Percentiles rank a stretch among this genome's conserved stretches.
phyloP scores from a whole-genome alignment of 2,888 invertebrate species.

The Leucania comma region DNA sequence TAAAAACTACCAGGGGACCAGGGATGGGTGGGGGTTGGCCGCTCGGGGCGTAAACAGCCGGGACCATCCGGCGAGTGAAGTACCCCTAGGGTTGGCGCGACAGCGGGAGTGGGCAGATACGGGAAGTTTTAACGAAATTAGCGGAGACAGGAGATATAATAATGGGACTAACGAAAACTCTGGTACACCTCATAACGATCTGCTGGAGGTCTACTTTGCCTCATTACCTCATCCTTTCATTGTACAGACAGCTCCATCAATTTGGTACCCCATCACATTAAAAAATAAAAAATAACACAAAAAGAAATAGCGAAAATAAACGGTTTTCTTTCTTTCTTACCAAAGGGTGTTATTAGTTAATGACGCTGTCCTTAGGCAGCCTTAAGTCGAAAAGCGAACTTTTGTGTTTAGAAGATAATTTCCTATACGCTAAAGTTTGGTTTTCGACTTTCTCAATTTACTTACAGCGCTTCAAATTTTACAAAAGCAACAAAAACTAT shows the following conservation, averaged over 20 bases:
- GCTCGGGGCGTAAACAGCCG: slow-evolving; percentile 69
- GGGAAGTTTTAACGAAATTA: slow-evolving; percentile 41
- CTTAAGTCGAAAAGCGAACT: too few species aligned
- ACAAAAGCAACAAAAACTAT: neutral
- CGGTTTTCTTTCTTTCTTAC: too few species aligned
- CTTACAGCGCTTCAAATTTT: neutral
- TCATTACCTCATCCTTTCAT: too few species aligned
- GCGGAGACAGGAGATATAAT: slow-evolving; percentile 2
- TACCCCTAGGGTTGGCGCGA: slow-evolving; percentile 49
- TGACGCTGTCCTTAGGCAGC: too few species aligned
- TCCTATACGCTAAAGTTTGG: neutral
- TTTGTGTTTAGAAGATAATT: too few species aligned
- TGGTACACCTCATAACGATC: neutral
- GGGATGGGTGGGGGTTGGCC: slow-evolving; percentile 61
- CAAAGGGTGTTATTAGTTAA: too few species aligned
- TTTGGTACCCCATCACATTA: too few species aligned
- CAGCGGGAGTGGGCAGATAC: slow-evolving; percentile 2
- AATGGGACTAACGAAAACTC: neutral
- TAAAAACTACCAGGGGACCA: slow-evolving; percentile 67
- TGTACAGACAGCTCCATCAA: too few species aligned
- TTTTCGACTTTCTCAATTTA: neutral
- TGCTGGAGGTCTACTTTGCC: neutral
- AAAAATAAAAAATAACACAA: too few species aligned
- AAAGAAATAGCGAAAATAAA: too few species aligned
- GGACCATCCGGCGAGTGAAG: slow-evolving; percentile 64